Evolutionary conservation across 2,888 invertebrate genomes (phyloP).

Genomic region (Thymelicus sylvestris): DNA sequence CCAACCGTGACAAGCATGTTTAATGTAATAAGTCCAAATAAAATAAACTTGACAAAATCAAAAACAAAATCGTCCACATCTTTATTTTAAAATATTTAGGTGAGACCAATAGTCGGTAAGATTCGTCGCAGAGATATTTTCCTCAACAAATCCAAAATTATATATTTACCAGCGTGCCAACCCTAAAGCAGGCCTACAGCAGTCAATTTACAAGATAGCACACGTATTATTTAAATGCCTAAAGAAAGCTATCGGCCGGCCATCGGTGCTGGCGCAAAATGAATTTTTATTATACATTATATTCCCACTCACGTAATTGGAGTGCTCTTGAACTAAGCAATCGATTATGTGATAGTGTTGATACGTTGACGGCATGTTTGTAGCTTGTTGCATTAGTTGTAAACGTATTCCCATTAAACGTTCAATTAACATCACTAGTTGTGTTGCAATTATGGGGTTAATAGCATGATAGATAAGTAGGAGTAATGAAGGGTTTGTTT

Average conservation of each 20-base stretch:
- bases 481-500: too few species aligned
- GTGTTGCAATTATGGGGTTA: too few species aligned
- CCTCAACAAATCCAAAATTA: background rate
- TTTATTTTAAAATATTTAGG: too few species aligned
- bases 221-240: slow-evolving; percentile 38
- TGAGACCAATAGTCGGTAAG: too few species aligned
- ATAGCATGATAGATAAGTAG: too few species aligned
- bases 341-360: slow-evolving; percentile 27
- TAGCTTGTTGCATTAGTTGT: background rate
- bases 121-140: too few species aligned
- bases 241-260: slow-evolving; percentile 35
- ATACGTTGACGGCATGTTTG: slow-evolving; percentile 2
- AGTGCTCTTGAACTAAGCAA: slow-evolving; percentile 19
- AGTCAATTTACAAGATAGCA: slow-evolving; percentile 38
- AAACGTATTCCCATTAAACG: background rate
- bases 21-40: too few species aligned
- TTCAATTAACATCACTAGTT: too few species aligned
- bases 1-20: too few species aligned
- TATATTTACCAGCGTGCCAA: background rate
- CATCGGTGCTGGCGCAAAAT: slow-evolving; percentile 30
- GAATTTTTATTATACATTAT: slow-evolving; percentile 37
- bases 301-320: slow-evolving; percentile 29
- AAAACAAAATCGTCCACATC: too few species aligned
- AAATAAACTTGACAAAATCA: too few species aligned
- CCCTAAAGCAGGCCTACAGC: slow-evolving; percentile 30